Evolutionary conservation across 2,888 invertebrate genomes (phyloP), one percentile per base, ranked within the genome.

Genomic region (Thalpophila matura): DNA sequence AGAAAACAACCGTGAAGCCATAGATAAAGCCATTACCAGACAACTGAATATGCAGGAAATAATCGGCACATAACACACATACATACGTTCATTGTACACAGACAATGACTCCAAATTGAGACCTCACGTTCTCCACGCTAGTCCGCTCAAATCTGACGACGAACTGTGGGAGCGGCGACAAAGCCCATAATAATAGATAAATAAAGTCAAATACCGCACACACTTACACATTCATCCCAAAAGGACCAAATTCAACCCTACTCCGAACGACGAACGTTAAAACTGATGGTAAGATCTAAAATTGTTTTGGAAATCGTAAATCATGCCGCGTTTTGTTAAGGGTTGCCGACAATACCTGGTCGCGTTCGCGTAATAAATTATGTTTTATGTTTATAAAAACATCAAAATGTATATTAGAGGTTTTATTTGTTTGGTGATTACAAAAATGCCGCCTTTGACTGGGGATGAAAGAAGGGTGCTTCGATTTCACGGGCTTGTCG

Each of bases 91-190:
- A 78, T 78, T 78, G 82, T 79, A 69, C 78, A 64, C 83, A 83
- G 86, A 94, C 93, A 94, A 93, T 94, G 80, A 82, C 67, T 67
- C 81, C 87, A 93, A 93, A 94, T 93, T 93, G 93, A 93, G 91
- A 91, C 85, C 88, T 93, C 88, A 81, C 86, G 89, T 92, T 91
- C 86, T 90, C 81, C 82, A 91, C 89, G 91, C 91, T 87, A 87
- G 84, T 86, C 77, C 84, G 80, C 79, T 79, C 64, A 77, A 57
- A 74, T 77, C 79, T 76, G 77, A 74, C 77, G 74, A 70, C 82
- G 83, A 82, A 81, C 86, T 85, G 83, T 87, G 83, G 84, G 85
- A 88, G 82, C 85, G 79, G 79, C 82, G 73, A 87, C 86, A 86
- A 88, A 87, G 85, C 79, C 86, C 82, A 80, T 85, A 85, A 86